These are phyloP conservation scores for Tinea semifulvella DNA, from an alignment of 2,888 invertebrate genomes.

Conservation along the genomic window DNA sequence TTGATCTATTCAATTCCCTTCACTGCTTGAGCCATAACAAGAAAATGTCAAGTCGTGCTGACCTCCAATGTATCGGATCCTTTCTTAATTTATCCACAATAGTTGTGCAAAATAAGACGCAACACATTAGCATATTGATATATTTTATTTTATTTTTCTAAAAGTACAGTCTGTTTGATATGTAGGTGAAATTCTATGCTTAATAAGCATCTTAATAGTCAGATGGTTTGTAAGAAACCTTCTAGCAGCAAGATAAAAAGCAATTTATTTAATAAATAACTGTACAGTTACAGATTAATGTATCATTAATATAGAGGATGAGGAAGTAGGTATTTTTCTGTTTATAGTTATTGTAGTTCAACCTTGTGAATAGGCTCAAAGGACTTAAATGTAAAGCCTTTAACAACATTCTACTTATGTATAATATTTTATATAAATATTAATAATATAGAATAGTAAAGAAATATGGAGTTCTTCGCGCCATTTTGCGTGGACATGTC, in stretches of 20 bases:
- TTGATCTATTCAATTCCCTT: slow-evolving; percentile 43
- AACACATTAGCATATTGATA: slow-evolving; percentile 10
- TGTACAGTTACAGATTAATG: no score
- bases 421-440: no score
- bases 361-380: no score
- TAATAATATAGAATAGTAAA: no score
- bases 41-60: slow-evolving; percentile 53
- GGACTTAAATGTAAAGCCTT: no score
- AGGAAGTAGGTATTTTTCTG: no score
- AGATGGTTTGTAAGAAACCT: slow-evolving; percentile 11
- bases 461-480: no score
- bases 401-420: no score
- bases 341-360: no score
- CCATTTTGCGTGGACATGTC: no score
- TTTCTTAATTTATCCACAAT: background rate
- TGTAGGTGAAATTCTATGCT: slow-evolving; percentile 42
- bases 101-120: background rate
- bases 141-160: slow-evolving; percentile 13
- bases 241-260: background rate
- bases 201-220: slow-evolving; percentile 34
- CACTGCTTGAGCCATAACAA: slow-evolving; percentile 40
- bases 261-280: no score
- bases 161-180: slow-evolving; percentile 32
- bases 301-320: no score
- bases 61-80: slow-evolving; percentile 40